Percentiles rank a stretch among this genome's conserved stretches.
These are phyloP conservation scores for Brienomyrus brachyistius DNA, from an alignment of 2,113 vertebrate species.

Conservation along the genomic window DNA sequence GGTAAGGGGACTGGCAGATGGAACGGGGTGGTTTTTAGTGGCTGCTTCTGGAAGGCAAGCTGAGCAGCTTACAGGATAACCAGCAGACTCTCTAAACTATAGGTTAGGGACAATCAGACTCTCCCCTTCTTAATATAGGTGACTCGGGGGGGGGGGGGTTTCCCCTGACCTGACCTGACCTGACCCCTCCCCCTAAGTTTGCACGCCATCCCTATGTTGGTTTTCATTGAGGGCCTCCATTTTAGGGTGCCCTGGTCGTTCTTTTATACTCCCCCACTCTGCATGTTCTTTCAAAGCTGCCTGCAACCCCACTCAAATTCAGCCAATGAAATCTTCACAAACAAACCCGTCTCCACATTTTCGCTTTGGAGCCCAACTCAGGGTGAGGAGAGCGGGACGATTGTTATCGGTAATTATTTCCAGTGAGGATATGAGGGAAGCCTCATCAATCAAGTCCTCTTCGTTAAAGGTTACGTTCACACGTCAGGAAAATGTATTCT, in stretches of 20 bases:
- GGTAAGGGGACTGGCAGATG: neutral
- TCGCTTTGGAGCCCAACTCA: neutral
- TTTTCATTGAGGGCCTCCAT: neutral
- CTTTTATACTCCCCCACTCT: neutral
- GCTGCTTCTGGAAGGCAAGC: neutral
- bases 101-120: neutral
- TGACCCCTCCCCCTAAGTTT: neutral
- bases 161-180: neutral
- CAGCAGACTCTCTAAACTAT: neutral
- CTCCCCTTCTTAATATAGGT: neutral
- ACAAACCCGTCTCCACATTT: neutral
- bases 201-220: neutral
- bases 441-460: constrained; percentile 61
- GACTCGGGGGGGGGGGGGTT: neutral
- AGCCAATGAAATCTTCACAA: constrained; percentile 7
- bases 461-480: constrained; percentile 62
- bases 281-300: neutral
- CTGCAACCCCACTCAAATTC: constrained; percentile 29
- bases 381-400: constrained; percentile 25
- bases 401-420: constrained; percentile 61
- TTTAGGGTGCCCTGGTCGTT: neutral
- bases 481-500: constrained; percentile 49
- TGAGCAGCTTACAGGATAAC: neutral
- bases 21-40: neutral
- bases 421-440: constrained; percentile 43